These are phyloP conservation scores for Aplocera efformata DNA, from an alignment of 2,888 invertebrate genomes.

Conservation along the genomic window DNA sequence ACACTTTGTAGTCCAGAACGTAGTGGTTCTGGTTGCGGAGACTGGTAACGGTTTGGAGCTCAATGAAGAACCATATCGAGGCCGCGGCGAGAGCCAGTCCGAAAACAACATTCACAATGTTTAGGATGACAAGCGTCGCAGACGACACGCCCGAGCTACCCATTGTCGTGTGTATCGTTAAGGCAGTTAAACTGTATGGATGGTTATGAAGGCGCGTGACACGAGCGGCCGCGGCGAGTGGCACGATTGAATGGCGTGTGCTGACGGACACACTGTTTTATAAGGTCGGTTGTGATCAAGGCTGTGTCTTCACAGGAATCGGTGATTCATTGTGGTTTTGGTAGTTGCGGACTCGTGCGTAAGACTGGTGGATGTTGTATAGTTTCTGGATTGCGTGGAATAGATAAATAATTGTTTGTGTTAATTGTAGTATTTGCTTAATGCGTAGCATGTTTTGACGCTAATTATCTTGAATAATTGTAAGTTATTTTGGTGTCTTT, in stretches of 20 bases:
- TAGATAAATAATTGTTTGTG: no score
- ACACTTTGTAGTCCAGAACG: slow-evolving; percentile 63
- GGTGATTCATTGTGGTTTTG: slow-evolving; percentile 20
- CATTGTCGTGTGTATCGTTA: no score
- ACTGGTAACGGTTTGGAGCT: slow-evolving; percentile 52
- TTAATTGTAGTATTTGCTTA: no score
- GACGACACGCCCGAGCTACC: slow-evolving; percentile 34
- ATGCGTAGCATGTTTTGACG: no score
- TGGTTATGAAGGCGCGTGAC: background rate
- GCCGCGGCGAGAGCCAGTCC: slow-evolving; percentile 50
- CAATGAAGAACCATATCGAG: slow-evolving; percentile 62
- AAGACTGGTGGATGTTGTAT: slow-evolving; percentile 9
- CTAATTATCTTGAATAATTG: no score
- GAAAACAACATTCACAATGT: slow-evolving; percentile 49
- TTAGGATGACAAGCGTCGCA: slow-evolving; percentile 46
- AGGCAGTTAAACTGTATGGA: no score
- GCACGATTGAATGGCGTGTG: slow-evolving; percentile 24
- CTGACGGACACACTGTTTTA: slow-evolving; percentile 6
- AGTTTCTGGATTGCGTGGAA: no score
- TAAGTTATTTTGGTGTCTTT: no score
- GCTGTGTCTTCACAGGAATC: slow-evolving; percentile 14
- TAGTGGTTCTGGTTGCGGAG: slow-evolving; percentile 64
- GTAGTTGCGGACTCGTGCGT: slow-evolving; percentile 20
- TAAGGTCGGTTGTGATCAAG: slow-evolving; percentile 21
- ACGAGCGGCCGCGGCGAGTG: slow-evolving; percentile 14